Conservation (phyloP, 2,113 vertebrate species). For the Channa maculata region DNA sequence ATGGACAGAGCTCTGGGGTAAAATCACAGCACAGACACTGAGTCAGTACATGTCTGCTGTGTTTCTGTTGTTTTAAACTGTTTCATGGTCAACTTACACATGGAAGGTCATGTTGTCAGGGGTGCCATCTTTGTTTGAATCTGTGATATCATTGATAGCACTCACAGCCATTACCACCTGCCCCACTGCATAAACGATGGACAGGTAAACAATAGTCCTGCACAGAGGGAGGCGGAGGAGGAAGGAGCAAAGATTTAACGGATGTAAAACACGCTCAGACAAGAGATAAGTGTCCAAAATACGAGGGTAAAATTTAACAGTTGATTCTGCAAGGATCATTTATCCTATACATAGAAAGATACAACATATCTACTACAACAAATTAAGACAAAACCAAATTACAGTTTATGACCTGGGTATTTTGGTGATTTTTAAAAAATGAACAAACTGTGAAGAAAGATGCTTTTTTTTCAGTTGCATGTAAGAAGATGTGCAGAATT, state of each 20-base stretch:
- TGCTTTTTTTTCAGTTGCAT: background rate
- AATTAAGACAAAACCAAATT: too few relatives aligned
- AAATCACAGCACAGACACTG: background rate
- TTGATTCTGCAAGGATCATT: too few relatives aligned
- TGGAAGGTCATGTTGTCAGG: conserved; percentile 81
- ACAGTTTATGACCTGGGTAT: too few relatives aligned
- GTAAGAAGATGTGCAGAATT: background rate
- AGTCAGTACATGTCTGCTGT: background rate
- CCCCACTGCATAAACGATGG: conserved; percentile 89
- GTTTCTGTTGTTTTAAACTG: too few relatives aligned
- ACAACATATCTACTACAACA: background rate
- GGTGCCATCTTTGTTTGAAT: conserved; percentile 77
- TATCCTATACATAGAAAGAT: background rate
- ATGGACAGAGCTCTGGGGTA: conserved; percentile 87
- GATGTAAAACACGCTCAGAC: background rate
- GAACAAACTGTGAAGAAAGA: too few relatives aligned
- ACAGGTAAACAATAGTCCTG: conserved; percentile 95
- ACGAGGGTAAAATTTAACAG: conserved; percentile 8
- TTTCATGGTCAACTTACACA: conserved; percentile 84
- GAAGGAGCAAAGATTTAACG: background rate
- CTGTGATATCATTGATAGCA: conserved; percentile 89
- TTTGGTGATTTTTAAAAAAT: background rate
- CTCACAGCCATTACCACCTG: conserved; percentile 87
- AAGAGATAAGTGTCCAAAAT: conserved; percentile 19
- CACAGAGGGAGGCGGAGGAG: conserved; percentile 1